Conservation (phyloP, 2,113 vertebrate genomes). For the Athene cunicularia region DNA sequence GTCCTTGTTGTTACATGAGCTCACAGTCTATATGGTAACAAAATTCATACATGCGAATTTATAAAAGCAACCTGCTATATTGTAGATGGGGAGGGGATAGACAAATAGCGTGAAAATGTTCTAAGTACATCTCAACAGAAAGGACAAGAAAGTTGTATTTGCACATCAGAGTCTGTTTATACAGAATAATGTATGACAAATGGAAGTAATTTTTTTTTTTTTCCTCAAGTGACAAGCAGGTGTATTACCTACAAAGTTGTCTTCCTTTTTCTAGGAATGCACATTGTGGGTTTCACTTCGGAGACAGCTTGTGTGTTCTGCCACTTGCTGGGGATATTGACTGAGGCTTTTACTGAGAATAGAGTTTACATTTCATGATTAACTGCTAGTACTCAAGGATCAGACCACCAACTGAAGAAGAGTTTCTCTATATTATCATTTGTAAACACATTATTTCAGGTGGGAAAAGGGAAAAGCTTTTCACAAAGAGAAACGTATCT, state of each 20-base stretch:
- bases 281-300: not conserved
- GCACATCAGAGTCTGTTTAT: not conserved
- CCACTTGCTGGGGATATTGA: not conserved
- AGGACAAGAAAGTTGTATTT: not conserved
- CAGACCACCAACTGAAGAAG: rapidly evolving
- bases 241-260: not conserved
- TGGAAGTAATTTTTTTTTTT: not conserved
- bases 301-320: not conserved
- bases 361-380: not conserved
- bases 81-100: not conserved
- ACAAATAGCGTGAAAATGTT: not conserved
- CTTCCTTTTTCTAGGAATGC: not conserved
- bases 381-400: not conserved
- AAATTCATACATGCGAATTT: not conserved
- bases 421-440: not conserved
- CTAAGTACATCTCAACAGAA: not conserved
- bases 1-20: not conserved
- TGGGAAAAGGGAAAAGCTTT: not conserved
- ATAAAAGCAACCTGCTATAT: not conserved
- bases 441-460: not conserved
- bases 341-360: not conserved
- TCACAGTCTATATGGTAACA: not conserved
- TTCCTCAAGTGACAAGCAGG: not conserved
- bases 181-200: not conserved
- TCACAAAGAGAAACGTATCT: not conserved